These are phyloP conservation scores for Murina feae DNA, from an alignment of 2,113 vertebrate genomes.

Conservation along the genomic window DNA sequence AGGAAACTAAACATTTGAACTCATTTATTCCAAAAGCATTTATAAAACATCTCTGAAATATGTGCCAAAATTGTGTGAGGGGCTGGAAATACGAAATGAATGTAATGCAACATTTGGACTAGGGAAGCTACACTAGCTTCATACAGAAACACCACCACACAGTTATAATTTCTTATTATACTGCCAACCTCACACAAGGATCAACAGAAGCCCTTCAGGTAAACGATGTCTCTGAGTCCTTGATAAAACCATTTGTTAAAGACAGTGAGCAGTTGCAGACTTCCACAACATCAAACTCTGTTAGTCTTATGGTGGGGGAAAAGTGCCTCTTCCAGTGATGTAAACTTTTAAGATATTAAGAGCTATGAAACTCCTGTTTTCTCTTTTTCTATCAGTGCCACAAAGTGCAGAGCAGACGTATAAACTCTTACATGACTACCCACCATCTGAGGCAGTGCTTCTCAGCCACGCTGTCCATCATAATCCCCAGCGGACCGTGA, in stretches of 20 bases:
- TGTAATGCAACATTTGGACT: not conserved
- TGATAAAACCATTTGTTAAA: not conserved
- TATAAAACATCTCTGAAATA: not conserved
- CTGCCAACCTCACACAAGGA: not conserved
- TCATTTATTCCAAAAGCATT: constrained; percentile 24
- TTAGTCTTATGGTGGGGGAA: not conserved
- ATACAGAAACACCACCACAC: not conserved
- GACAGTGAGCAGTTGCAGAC: not conserved
- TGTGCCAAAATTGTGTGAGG: not conserved
- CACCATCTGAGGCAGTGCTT: not conserved
- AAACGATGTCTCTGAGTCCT: not conserved
- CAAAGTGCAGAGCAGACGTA: not conserved
- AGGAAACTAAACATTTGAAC: constrained; percentile 42
- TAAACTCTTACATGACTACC: not conserved
- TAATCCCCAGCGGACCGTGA: not conserved
- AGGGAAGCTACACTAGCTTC: not conserved
- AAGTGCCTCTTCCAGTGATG: not conserved
- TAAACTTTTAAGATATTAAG: not conserved
- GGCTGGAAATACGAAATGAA: not conserved
- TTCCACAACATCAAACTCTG: not conserved
- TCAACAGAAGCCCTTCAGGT: not conserved
- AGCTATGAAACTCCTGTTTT: not conserved
- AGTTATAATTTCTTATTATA: not conserved
- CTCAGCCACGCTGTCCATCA: not conserved
- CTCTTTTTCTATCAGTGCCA: not conserved